Evolutionary conservation across 2,888 invertebrate genomes (phyloP), one percentile per base, ranked within the genome.

Genomic region (Tridacna crocea): DNA sequence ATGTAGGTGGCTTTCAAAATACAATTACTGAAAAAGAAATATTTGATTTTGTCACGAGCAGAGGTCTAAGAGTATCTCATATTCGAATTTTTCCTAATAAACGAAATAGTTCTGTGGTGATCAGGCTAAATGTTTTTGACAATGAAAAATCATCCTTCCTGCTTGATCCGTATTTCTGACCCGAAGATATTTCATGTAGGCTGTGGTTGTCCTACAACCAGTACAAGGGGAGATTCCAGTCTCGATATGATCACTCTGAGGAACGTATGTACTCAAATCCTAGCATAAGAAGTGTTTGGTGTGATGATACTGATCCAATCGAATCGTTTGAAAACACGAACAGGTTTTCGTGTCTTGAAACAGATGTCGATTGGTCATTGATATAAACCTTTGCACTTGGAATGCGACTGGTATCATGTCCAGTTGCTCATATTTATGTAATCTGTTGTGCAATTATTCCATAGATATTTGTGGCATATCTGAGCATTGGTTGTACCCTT

Each of bases 401-500:
- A 79, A 79, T 55, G 55, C 66, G 19, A 79, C 79, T n/a, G 79
- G 79, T 22, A 73, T 73, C 12, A 79, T 79, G 79, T 75, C 79
- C 19, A 75, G 61, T 51, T 22, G 46, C 0, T 48, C 72, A 12
- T 75, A 72, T 36, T 36, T 79, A 2, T 48, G 75, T 63, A 51
- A 75, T 24, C 22, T 79, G 0, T 17, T 79, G 0, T 48, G 3
- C 47, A 36, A 27, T 8, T 19, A 26, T 36, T 27, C 51, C 17
- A 74, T 68, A 27, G 74, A 79, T 47, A 58, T 79, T 24, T 75
- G 75, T 75, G 79, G 79, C 10, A 27, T 79, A 36, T 68, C 79
- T n/a, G 75, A 79, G 58, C 79, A 75, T 55, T 79, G 75, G 79
- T 22, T 72, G 48, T 60, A 60, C 24, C 22, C n/a, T 10, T 19